A percentile compares a stretch with the other conserved stretches of the same genome.
These are phyloP conservation scores for Acanthopagrus latus DNA, from an alignment of 2,797 vertebrate genomes.

Conservation along the genomic window DNA sequence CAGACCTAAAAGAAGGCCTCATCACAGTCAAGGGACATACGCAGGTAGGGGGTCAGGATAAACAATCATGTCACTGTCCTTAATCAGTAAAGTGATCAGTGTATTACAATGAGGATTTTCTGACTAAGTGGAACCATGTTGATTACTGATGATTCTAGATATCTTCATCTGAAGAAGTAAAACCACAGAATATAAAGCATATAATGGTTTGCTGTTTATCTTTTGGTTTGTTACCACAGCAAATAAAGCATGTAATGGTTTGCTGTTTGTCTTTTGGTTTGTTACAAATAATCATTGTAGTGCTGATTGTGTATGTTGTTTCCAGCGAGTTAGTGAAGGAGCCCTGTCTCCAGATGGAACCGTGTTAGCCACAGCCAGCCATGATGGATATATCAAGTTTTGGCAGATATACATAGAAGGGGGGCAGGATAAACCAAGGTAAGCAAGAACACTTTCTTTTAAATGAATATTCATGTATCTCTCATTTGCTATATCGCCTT, in stretches of 20 bases:
- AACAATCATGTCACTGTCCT: no score
- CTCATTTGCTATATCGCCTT: not conserved
- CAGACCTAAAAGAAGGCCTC: slow-evolving; percentile 94
- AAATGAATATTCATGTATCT: not conserved
- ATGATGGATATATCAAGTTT: slow-evolving; percentile 98
- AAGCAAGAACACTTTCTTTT: not conserved
- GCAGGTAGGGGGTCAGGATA: slow-evolving; percentile 82
- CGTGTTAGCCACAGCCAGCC: slow-evolving; percentile 96
- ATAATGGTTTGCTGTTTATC: not conserved
- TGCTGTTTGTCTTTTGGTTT: not conserved
- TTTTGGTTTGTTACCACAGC: not conserved
- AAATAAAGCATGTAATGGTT: no score
- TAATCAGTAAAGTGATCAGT: not conserved
- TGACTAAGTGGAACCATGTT: not conserved
- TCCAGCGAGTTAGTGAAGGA: slow-evolving; percentile 95
- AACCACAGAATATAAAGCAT: not conserved
- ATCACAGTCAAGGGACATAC: slow-evolving; percentile 95
- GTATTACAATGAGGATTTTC: not conserved
- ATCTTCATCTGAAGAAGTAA: not conserved
- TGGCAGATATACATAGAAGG: slow-evolving; percentile 99
- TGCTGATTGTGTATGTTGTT: slow-evolving; percentile 2
- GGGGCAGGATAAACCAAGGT: slow-evolving; percentile 95
- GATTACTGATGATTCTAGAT: not conserved
- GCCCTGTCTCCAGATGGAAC: slow-evolving; percentile 97
- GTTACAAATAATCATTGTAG: not conserved